phyloP scores from a whole-genome alignment of 2,113 vertebrate genomes.

The Silurus meridionalis region DNA sequence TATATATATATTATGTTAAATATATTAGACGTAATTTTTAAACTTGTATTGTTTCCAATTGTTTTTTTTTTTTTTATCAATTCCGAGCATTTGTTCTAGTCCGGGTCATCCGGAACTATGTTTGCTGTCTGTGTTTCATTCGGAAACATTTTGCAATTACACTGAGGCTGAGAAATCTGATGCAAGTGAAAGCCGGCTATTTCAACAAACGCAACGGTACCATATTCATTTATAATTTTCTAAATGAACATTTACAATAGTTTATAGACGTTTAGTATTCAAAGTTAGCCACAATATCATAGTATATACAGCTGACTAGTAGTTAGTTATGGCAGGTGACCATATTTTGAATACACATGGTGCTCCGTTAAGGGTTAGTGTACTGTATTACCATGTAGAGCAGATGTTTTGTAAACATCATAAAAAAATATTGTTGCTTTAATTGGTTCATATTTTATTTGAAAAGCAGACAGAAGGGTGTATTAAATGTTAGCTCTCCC shows the following conservation, averaged over 20 bases:
- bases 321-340: neutral
- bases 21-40: no score
- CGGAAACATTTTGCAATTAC: constrained; percentile 47
- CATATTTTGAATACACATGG: neutral
- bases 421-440: neutral
- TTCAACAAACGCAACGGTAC: constrained; percentile 35
- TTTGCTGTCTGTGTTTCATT: neutral
- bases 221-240: neutral
- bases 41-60: no score
- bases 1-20: no score
- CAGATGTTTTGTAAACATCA: neutral
- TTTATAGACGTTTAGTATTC: neutral
- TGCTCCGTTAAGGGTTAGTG: neutral
- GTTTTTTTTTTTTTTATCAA: neutral
- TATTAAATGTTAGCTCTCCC: neutral
- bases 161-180: constrained; percentile 60
- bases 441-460: neutral
- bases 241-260: neutral
- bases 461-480: neutral
- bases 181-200: constrained; percentile 61
- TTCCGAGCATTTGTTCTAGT: neutral
- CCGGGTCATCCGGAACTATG: constrained; percentile 2
- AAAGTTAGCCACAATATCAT: neutral
- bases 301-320: neutral
- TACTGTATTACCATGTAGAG: neutral